Conservation (phyloP, 2,797 vertebrate genomes). For the Paramormyrops hopkinsi region DNA sequence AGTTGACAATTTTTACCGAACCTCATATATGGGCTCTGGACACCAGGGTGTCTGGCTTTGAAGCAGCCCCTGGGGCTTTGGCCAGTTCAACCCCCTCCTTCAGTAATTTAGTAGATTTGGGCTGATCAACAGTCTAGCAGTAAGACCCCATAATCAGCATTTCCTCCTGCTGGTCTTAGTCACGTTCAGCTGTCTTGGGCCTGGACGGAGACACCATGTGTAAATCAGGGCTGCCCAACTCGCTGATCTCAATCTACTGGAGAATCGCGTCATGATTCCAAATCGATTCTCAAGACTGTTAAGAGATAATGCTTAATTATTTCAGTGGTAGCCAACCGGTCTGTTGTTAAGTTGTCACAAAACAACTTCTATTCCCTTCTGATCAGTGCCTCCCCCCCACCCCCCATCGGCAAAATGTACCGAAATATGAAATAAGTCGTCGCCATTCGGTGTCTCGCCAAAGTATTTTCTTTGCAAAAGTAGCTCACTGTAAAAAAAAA, state of each 20-base stretch:
- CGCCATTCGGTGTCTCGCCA: neutral
- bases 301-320: neutral
- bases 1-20: neutral
- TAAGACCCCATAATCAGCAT: neutral
- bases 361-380: neutral
- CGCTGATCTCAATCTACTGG: neutral
- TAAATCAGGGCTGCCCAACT: neutral
- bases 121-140: constrained; percentile 19
- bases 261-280: neutral
- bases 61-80: neutral
- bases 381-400: neutral
- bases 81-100: neutral
- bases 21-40: neutral
- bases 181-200: neutral
- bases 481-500: neutral
- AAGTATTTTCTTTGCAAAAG: neutral
- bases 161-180: neutral
- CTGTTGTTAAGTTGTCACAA: neutral
- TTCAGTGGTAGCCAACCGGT: neutral
- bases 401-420: neutral
- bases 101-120: constrained; percentile 12
- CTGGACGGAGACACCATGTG: neutral
- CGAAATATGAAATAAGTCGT: neutral
- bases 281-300: neutral
- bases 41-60: neutral